A percentile compares a stretch with the other conserved stretches of the same genome.
These are phyloP conservation scores for Drosophila pseudotalamancana DNA, from an alignment of 2,888 invertebrate species.

Conservation along the genomic window DNA sequence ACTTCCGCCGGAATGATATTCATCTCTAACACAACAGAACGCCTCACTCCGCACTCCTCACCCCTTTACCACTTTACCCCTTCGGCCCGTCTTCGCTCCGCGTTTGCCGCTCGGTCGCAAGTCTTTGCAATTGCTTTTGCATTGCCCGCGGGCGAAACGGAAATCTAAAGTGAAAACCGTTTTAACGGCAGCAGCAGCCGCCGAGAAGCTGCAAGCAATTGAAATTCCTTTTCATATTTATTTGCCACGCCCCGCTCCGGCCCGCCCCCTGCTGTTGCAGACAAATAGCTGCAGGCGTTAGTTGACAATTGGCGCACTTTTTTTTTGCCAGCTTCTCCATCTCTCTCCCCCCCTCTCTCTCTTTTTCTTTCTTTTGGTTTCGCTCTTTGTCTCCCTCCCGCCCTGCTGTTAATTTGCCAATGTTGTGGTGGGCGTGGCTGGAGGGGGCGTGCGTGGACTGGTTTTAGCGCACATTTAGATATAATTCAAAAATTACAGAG, in stretches of 20 bases:
- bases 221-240: constrained; percentile 60
- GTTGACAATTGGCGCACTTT: constrained; percentile 70
- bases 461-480: constrained; percentile 62
- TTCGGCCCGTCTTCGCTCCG: not conserved
- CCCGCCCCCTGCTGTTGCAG: constrained; percentile 7
- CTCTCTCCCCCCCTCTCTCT: not conserved
- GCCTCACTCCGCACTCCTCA: no score
- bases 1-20: constrained; percentile 76
- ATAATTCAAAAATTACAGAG: constrained; percentile 82
- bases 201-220: constrained; percentile 55
- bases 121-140: constrained; percentile 20
- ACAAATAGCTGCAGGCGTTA: constrained; percentile 68
- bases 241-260: not conserved
- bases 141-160: constrained; percentile 54
- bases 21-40: constrained; percentile 28
- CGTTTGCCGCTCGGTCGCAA: not conserved
- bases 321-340: not conserved
- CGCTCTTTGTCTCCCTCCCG: not conserved
- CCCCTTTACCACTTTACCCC: no score
- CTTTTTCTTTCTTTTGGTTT: not conserved
- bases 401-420: constrained; percentile 22
- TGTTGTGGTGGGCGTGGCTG: constrained; percentile 14
- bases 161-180: constrained; percentile 80
- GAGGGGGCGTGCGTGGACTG: constrained; percentile 18
- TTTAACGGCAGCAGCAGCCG: constrained; percentile 65